These are phyloP conservation scores for Aeoliscus strigatus DNA, from an alignment of 2,797 vertebrate genomes.

Conservation along the genomic window DNA sequence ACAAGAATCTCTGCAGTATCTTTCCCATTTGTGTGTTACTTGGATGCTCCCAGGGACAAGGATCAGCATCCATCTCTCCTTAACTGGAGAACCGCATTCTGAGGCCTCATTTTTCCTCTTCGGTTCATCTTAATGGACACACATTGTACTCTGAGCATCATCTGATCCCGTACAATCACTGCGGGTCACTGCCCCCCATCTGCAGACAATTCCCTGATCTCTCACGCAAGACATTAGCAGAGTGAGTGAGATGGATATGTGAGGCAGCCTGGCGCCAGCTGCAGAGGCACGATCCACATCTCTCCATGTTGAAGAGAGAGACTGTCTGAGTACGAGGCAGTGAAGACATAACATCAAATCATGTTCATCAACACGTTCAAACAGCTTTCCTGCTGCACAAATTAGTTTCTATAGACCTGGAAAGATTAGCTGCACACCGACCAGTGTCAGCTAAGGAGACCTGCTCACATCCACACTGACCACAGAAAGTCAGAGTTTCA, in stretches of 20 bases:
- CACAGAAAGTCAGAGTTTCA: no score
- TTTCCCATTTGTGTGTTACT: background rate
- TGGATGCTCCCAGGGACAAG: conserved; percentile 9
- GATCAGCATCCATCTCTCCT: conserved; percentile 2
- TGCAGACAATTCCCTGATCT: conserved; percentile 27
- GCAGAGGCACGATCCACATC: background rate
- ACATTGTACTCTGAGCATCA: conserved; percentile 25
- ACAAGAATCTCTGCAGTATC: no score
- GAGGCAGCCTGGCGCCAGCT: conserved; percentile 2
- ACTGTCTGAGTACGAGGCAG: no score
- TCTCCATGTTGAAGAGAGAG: background rate
- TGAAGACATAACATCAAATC: background rate
- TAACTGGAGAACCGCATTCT: conserved; percentile 18
- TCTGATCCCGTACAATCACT: conserved; percentile 37
- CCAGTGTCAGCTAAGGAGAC: no score
- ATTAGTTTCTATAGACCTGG: no score
- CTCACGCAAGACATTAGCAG: conserved; percentile 25
- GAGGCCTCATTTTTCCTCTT: conserved; percentile 13
- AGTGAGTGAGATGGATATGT: conserved; percentile 27
- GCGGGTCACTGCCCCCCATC: conserved; percentile 46
- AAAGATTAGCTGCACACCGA: no score
- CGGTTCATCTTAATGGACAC: conserved; percentile 33
- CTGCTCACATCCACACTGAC: no score
- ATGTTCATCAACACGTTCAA: background rate
- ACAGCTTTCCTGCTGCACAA: no score